Evolutionary conservation across 2,888 invertebrate species (phyloP), one percentile per base, ranked within the genome.

Genomic region (Epiblema foenella): DNA sequence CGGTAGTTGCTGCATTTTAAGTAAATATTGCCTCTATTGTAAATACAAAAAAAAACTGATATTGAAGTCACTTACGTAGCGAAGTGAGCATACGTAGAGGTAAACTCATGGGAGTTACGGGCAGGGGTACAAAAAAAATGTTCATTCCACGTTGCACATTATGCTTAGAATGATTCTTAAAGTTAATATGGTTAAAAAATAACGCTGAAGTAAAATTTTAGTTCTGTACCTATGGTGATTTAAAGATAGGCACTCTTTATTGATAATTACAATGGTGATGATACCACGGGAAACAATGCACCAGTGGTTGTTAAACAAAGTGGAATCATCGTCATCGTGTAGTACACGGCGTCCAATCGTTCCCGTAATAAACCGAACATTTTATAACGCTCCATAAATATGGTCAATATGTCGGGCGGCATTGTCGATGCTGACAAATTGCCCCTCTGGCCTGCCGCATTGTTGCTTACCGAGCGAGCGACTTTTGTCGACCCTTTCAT

Each of bases 361-460:
- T 91, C 91, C 89, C 91, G 93, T 90, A 90, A 90, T 92, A 92
- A 91, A 87, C 86, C 84, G 84, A 79, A 80, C 84, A 88, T 89
- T 89, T 90, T 88, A 90, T 89, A 85, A 82, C 86, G 85, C 84
- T 85, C 86, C 89, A 93, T 93, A 93, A 93, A 93, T 93, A 93
- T 93, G 92, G 91, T 89, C 93, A 92, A 92, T 93, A 91, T 89
- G 91, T 90, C 93, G 90, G 80, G 83, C 84, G 80, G 89, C 79
- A 89, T 93, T 93, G 93, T 93, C 91, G 91, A 91, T 85, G 80
- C 86, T 93, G 93, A 93, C 93, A 93, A 93, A 93, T 93, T 93
- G 88, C 89, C 83, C 81, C 83, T 86, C 88, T 88, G 87, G 88
- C 88, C 86, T 82, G 89, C 88, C 85, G 84, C 86, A 89, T 92